Evolutionary conservation across 1,140 invertebrate species (phyloP).

Genomic region (Drosophila malerkotliana): DNA sequence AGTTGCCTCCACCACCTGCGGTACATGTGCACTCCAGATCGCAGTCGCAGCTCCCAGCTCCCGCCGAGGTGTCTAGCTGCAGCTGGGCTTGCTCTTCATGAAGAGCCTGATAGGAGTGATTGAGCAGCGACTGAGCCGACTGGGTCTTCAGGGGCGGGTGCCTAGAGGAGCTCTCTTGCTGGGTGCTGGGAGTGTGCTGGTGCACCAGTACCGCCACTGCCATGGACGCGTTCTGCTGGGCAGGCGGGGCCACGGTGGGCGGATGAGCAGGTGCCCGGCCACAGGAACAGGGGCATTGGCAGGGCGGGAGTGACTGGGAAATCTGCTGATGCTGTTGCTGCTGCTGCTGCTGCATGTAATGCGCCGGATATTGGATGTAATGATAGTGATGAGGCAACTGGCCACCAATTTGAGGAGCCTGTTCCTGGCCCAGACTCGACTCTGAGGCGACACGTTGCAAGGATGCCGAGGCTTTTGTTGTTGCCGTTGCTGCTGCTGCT

Average conservation of each 20-base stretch:
- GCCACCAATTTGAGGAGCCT: conserved; percentile 25
- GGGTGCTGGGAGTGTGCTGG: conserved; percentile 55
- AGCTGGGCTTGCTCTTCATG: conserved; percentile 61
- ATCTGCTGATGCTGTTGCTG: conserved; percentile 21
- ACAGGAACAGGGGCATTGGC: conserved; percentile 77
- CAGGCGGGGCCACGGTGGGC: conserved; percentile 11
- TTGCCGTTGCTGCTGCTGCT: conserved; percentile 31
- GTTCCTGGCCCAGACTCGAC: conserved; percentile 50
- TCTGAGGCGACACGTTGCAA: conserved; percentile 78
- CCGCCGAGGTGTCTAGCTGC: conserved; percentile 55
- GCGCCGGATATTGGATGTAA: conserved; percentile 81
- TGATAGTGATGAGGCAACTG: conserved; percentile 74
- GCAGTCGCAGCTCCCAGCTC: conserved; percentile 64
- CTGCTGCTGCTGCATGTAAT: conserved; percentile 60
- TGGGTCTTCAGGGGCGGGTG: conserved; percentile 49
- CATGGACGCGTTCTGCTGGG: conserved; percentile 62
- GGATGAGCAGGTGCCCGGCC: conserved; percentile 60
- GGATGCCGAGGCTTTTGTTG: conserved; percentile 49
- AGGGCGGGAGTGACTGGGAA: conserved; percentile 17
- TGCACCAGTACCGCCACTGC: conserved; percentile 76
- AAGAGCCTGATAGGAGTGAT: conserved; percentile 77
- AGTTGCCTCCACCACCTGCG: conserved; percentile 21
- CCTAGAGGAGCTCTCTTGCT: conserved; percentile 17
- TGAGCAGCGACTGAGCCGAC: conserved; percentile 74
- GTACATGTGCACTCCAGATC: conserved; percentile 74